Conservation (phyloP, 2,888 invertebrate genomes). For the Catonia carolina region DNA sequence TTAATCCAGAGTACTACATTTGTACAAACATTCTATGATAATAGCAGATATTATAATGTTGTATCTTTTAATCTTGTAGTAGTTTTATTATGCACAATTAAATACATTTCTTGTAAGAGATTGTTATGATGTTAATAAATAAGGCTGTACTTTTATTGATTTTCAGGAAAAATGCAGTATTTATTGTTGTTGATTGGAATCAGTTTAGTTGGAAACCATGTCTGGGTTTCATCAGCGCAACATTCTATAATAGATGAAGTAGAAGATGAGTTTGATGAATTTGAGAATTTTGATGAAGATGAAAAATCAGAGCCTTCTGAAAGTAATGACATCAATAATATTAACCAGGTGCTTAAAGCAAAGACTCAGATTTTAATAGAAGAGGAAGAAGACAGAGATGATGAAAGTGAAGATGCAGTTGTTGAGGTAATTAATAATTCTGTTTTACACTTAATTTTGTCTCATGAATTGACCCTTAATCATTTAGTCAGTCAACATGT, state of each 20-base stretch:
- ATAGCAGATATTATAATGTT: too few species aligned
- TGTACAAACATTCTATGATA: too few species aligned
- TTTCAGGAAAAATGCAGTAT: constrained; percentile 44
- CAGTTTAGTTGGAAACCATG: constrained; percentile 42
- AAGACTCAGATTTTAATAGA: constrained; percentile 10
- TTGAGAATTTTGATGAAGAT: constrained; percentile 72
- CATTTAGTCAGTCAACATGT: background rate
- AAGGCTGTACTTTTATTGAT: too few species aligned
- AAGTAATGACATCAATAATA: constrained; percentile 1
- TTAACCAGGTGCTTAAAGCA: background rate
- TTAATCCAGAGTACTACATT: too few species aligned
- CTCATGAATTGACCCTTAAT: background rate
- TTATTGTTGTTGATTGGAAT: constrained; percentile 43
- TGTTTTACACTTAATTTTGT: background rate
- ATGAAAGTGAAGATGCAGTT: constrained; percentile 52
- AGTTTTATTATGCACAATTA: too few species aligned
- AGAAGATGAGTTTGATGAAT: constrained; percentile 91
- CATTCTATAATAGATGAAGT: constrained; percentile 41
- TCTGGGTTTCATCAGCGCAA: constrained; percentile 43
- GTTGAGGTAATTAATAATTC: constrained; percentile 48
- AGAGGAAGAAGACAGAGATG: constrained; percentile 35
- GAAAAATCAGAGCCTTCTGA: constrained; percentile 16
- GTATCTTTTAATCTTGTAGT: too few species aligned
- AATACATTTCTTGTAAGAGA: too few species aligned
- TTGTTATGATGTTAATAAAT: too few species aligned